Base-by-base conservation (phyloP, 2,113 vertebrate genomes). In the Hippocampus mohnikei region DNA sequence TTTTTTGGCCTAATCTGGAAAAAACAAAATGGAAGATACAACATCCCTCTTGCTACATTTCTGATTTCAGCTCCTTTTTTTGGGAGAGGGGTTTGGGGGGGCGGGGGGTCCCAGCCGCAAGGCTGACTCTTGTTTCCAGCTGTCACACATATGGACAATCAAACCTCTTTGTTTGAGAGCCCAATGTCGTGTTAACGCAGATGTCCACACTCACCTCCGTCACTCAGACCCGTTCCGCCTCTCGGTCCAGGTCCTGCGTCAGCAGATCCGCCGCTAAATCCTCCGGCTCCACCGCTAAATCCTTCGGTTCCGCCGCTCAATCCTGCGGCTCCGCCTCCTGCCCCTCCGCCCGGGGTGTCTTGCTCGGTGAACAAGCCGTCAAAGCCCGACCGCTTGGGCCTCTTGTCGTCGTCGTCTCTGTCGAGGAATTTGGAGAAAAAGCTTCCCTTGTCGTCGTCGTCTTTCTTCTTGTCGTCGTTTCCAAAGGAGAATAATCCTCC, bases 401-500 rank as follows among this genome's bases (percentile, higher is more conserved):
- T 60, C 2, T 11, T 33, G 1, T 41, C 2, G 7, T 77, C 52
- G 0, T 77, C 74, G 21, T 74, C 81, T 48, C 50, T 78, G 60
- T 82, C 3, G 0, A 89, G 81, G 0, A 79, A 0, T 15, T 78
- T 81, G 0, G 83, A 67, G 29, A 90, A 69, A 55, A 90, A 66
- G 15, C 82, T 83, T 41, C 53, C 71, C 2, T 69, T 8, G 18
- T 60, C 16, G 27, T 59, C 55, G 0, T 72, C 10, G 0, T 78
- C 64, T 15, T 75, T 37, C 20, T 71, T 74, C 53, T 67, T 70
- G 42, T 66, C 50, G 3, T 33, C 50, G 3, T 33, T 40, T 21
- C 66, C 55, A 2, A 77, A 70, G 0, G 83, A 67, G 29, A 90
- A 69, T 59, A 90, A 63, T 12, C 84, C 81, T 41, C 53, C 73